Base-by-base conservation (phyloP, 1,140 invertebrate species). In the Triops cancriformis region DNA sequence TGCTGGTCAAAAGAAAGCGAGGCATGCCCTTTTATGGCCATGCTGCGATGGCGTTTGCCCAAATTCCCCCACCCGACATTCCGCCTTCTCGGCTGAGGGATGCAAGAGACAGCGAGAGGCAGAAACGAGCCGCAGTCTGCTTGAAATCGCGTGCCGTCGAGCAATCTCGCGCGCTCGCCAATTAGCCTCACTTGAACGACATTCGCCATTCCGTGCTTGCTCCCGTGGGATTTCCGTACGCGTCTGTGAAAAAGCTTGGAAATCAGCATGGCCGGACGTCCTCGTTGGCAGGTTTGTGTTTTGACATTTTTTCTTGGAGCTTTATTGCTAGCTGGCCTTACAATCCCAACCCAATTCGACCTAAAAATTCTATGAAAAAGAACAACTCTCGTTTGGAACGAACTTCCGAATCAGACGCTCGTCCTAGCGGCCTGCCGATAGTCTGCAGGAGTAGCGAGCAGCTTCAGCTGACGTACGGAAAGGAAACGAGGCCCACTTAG, bases 251-350 rank as follows among this genome's bases (percentile, higher is more conserved):
- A 64, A 23, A 64, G 18, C 51, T 64, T 64, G 27, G 37, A 42
- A 37, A 7, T 43, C 64, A 45, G 37, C 31, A 78, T 78, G 77
- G 77, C 77, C 74, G 77, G 77, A 74, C 77, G 77, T 73, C 77
- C 77, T 26, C 73, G 77, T 28, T 78, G 77, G 77, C 77, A 78
- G 73, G 77, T 78, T 64, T 64, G 51, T 64, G 51, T 64, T n/a
- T n/a, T 64, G 2, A 64, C 14, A 6, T n/a, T 18, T 23, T 64
- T 64, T 23, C 51, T 7, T n/a, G 18, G n/a, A n/a, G n/a, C 51
- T 64, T 64, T 64, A 12, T 64, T 37, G 7, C 31, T 37, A 37
- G 31, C 7, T n/a, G n/a, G n/a, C n/a, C n/a, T n/a, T n/a, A n/a
- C n/a, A n/a, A n/a, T n/a, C n/a, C n/a, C n/a, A n/a, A n/a, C n/a